Base-by-base conservation (phyloP, 2,797 vertebrate genomes). In the Oreonectes daqikongensis region DNA sequence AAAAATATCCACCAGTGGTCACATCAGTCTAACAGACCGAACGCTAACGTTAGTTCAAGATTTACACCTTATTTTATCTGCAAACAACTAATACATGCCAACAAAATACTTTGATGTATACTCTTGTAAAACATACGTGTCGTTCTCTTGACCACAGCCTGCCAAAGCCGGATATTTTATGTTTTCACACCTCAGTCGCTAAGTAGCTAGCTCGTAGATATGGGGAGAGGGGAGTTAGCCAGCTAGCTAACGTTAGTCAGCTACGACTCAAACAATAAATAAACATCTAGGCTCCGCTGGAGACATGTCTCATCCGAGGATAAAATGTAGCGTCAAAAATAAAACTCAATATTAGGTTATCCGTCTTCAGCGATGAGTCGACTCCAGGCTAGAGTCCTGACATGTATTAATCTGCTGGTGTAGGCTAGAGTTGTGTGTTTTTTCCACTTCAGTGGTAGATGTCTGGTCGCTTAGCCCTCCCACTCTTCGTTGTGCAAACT, bases 391-490 rank as follows among this genome's bases (percentile, higher is more conserved):
- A 42, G 53, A 50, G 75, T 78, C 50, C 83, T 71, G 77, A 63
- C 83, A 84, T 90, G 86, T 85, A 84, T 85, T 83, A 76, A 88
- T 89, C 86, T 86, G 77, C 79, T 69, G 76, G 66, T 52, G 40
- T 44, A 57, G 18, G 78, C 46, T 77, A 76, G 81, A 87, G 79
- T 83, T 30, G 72, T 83, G 83, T 89, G 88, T 87, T 85, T 74
- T 61, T 78, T 76, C 48, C 18, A 38, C 35, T 82, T 80, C 69
- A 53, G 18, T 11, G 14, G 50, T 30, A 69, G 57, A 53, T 9
- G 57, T 18, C n/a, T 35, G 30, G 18, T 1, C 61, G 46, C 20
- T 64, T 77, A 77, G 75, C 67, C 65, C 80, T 75, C 24, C 71
- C 65, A 75, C 84, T 85, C 80, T 84, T 77, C 57, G 4, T 18